Base-by-base conservation (phyloP, 2,113 vertebrate genomes). In the Stomatorhinus ivindoensis region DNA sequence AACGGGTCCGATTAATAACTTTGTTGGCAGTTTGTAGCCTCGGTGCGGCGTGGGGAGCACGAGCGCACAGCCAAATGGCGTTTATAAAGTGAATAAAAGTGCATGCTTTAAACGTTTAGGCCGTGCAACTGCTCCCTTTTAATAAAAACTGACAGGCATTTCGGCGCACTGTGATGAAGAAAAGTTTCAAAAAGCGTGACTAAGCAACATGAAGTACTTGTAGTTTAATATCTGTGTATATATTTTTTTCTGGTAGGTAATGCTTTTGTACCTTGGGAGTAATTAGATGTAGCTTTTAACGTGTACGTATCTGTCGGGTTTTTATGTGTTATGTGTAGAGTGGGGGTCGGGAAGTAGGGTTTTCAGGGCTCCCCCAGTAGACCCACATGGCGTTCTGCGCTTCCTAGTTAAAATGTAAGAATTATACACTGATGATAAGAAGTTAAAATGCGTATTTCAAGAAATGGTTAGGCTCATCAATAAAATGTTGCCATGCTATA, bases 111-210 rank as follows among this genome's bases (percentile, higher is more conserved):
- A 47, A 51, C 50, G 89, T 89, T 50, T 89, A 27, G 19, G 61
- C 21, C 35, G 31, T 46, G 24, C 35, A 11, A 42, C 76, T 82
- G 15, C 35, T 82, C 44, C 35, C 19, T 51, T 86, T 90, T 90
- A 88, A 90, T 88, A 76, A 44, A 86, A 88, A 85, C 44, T 50
- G 82, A 73, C 90, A 86, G 50, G 80, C 51, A 51, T 6, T 86
- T 83, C 50, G 89, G n/a, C 76, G 51, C 50, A 83, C n/a, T 88
- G 87, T 88, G 80, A 50, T 85, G 80, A 84, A 65, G 61, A 50
- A 87, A 89, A 89, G 46, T 88, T 83, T 61, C 76, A 17, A 15
- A 51, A 48, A 58, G 89, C 86, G 48, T 88, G 89, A 90, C 86
- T 88, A 88, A 87, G 58, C 58, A 90, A 83, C 89, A n/a, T 48